Percentiles rank a stretch among this genome's conserved stretches.
Conservation (phyloP, 1,140 invertebrate species). For the Drosophila hydei region DNA sequence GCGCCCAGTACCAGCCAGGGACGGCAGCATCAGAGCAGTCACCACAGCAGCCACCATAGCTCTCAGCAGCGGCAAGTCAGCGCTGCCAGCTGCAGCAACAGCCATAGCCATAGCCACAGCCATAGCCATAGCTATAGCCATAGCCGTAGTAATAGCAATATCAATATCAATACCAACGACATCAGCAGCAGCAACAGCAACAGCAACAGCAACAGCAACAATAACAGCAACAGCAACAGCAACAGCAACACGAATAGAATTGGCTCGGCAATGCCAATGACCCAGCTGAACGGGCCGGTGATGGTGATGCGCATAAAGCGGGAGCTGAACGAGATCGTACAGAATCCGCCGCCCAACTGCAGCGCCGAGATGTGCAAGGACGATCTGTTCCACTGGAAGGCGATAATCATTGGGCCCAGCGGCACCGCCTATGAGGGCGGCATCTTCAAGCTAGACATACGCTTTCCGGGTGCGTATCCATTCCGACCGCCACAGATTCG, state of each 20-base stretch:
- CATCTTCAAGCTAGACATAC: slow-evolving; percentile 56
- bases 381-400: slow-evolving; percentile 58
- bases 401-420: slow-evolving; percentile 41
- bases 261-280: neutral
- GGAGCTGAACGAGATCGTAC: slow-evolving; percentile 46
- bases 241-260: no score
- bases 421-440: slow-evolving; percentile 63
- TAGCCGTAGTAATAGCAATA: no score
- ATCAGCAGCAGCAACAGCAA: neutral
- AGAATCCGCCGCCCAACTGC: slow-evolving; percentile 67
- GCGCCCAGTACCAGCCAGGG: slow-evolving; percentile 37
- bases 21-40: neutral
- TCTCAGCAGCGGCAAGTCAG: neutral
- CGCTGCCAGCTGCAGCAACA: neutral
- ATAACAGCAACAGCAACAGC: neutral
- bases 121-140: no score
- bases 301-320: slow-evolving; percentile 36
- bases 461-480: slow-evolving; percentile 60
- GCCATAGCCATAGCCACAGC: no score
- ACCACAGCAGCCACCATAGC: neutral
- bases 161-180: no score
- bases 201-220: neutral
- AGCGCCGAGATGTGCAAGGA: slow-evolving; percentile 33
- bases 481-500: slow-evolving; percentile 88
- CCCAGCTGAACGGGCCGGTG: slow-evolving; percentile 15